Base-by-base conservation (phyloP, 1,140 invertebrate genomes). In the Drosophila murphyi region DNA sequence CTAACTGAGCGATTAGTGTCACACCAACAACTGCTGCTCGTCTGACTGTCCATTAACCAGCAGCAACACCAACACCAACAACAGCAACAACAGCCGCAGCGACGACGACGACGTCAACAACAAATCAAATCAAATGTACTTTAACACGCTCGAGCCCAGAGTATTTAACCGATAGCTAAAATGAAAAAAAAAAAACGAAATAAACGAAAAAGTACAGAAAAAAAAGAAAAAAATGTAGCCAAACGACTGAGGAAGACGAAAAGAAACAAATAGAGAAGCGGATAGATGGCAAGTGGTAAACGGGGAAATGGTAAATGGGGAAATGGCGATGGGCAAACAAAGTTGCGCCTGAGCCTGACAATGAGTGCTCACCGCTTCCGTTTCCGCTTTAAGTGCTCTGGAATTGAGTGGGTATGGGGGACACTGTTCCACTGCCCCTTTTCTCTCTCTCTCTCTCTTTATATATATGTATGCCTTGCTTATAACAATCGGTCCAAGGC, bases 111-210 rank as follows among this genome's bases (percentile, higher is more conserved):
- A 82, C 76, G 65, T 82, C 83, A 71, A 82, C 82, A 88, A 87
- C 82, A 87, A 87, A 87, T 88, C 82, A 87, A 87, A 88, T 88
- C 80, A 88, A 89, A 88, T 90, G 85, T 88, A 88, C 85, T 88
- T 88, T 88, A 88, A 88, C 83, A 88, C 83, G 85, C 83, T 78
- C 83, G 69, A 75, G 73, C 60, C 70, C 68, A 78, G 73, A 89
- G 83, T 89, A 89, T 89, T 89, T 88, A 89, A 72, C 73, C 77
- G 80, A 88, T 72, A 72, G 80, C 80, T 73, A 52, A 60, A 72
- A 74, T 75, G 79, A 56, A 62, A 61, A 29, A 45, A 55, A 43
- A 50, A 54, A 32, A 47, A 56, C n/a, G 54, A 59, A 35, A 77
- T 65, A 3, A 43, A 34, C 45, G 31, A 63, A 61, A 60, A 69